Conservation (phyloP, 2,113 vertebrate genomes). For the Danionella cerebrum region DNA sequence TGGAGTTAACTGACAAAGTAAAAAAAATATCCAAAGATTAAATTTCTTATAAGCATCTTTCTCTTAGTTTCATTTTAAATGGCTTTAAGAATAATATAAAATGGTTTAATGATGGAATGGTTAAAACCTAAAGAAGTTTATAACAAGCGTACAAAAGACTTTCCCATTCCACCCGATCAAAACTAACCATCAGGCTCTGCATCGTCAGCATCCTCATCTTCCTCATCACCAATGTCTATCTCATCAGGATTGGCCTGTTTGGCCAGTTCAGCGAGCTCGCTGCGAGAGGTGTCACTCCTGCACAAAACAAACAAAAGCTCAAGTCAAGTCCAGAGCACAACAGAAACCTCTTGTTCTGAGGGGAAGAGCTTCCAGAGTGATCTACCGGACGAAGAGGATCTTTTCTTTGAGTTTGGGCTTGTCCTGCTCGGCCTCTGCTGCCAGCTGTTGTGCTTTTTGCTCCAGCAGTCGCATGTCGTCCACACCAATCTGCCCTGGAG, state of each 20-base stretch:
- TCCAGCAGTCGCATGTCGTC: constrained; percentile 90
- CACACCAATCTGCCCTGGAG: constrained; percentile 74
- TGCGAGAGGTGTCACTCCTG: constrained; percentile 82
- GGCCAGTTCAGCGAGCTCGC: constrained; percentile 77
- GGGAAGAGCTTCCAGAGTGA: background rate
- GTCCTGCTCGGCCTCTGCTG: constrained; percentile 76
- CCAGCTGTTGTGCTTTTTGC: constrained; percentile 80
- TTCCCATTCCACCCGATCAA: too few relatives aligned
- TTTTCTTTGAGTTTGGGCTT: constrained; percentile 81
- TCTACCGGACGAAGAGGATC: constrained; percentile 85
- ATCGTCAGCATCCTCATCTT: constrained; percentile 64
- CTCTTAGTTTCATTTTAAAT: too few relatives aligned
- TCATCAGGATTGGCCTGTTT: constrained; percentile 87
- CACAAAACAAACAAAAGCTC: background rate
- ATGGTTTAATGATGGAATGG: too few relatives aligned
- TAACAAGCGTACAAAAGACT: too few relatives aligned
- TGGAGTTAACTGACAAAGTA: too few relatives aligned
- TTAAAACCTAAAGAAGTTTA: too few relatives aligned
- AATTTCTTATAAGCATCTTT: too few relatives aligned
- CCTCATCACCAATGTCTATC: constrained; percentile 79
- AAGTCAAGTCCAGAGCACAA: background rate
- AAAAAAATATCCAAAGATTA: too few relatives aligned
- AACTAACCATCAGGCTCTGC: constrained; percentile 77
- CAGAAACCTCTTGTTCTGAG: background rate
- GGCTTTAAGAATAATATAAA: too few relatives aligned